phyloP scores from a whole-genome alignment of 2,888 invertebrate species.

The Ochropleura leucogaster region DNA sequence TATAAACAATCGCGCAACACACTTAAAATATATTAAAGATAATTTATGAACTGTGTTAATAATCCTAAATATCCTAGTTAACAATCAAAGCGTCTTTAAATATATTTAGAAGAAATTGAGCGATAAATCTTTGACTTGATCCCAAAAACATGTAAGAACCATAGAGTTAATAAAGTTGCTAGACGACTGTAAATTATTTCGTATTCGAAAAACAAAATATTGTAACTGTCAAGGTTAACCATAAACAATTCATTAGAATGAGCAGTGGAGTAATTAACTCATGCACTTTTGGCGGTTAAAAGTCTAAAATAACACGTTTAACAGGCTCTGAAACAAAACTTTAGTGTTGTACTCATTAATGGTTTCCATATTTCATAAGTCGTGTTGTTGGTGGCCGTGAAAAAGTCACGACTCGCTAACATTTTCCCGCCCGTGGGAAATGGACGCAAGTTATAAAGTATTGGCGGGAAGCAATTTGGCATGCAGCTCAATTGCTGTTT shows the following conservation, averaged over 20 bases:
- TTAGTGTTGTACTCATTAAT: constrained; percentile 59
- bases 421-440: constrained; percentile 57
- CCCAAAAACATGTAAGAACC: constrained; percentile 25
- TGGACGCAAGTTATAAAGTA: constrained; percentile 44
- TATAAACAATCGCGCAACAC: constrained; percentile 45
- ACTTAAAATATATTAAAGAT: constrained; percentile 49
- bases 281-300: constrained; percentile 43
- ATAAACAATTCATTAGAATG: constrained; percentile 47
- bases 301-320: constrained; percentile 57
- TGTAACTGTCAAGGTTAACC: constrained; percentile 48
- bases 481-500: constrained; percentile 43
- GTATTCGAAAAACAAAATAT: constrained; percentile 37
- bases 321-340: constrained; percentile 55
- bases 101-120: constrained; percentile 35
- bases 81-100: constrained; percentile 46
- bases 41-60: constrained; percentile 50
- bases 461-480: constrained; percentile 61
- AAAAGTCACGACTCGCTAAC: constrained; percentile 61
- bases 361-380: constrained; percentile 62
- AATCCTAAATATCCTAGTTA: constrained; percentile 42
- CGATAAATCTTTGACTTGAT: constrained; percentile 42
- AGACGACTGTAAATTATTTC: constrained; percentile 20
- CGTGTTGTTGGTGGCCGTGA: constrained; percentile 61
- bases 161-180: constrained; percentile 30
- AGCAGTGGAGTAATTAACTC: constrained; percentile 49